phyloP scores from a whole-genome alignment of 2,113 vertebrate species.

The Grallaria varia region DNA sequence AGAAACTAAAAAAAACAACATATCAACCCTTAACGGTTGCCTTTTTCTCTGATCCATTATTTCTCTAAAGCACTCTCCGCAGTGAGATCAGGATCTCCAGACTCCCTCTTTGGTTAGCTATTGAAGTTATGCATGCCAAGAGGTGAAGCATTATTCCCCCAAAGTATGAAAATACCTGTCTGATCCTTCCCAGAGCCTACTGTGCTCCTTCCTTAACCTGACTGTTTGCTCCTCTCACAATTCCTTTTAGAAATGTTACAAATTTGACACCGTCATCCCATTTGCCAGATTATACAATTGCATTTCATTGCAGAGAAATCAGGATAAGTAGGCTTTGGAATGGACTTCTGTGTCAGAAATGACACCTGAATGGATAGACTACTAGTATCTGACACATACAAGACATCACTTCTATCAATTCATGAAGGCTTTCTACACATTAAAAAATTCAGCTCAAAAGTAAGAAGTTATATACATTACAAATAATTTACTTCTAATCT shows the following conservation, averaged over 20 bases:
- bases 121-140: background rate
- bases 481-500: background rate
- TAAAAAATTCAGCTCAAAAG: background rate
- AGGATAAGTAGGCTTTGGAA: background rate
- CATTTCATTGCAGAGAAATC: background rate
- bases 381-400: background rate
- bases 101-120: background rate
- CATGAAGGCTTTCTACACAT: background rate
- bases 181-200: background rate
- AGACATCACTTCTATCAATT: background rate
- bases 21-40: background rate
- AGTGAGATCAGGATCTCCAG: background rate
- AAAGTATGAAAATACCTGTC: background rate
- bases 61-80: background rate
- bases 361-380: background rate
- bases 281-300: background rate
- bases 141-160: background rate
- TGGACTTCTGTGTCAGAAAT: background rate
- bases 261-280: background rate
- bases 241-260: background rate
- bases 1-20: background rate
- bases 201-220: background rate
- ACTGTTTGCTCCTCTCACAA: background rate
- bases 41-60: background rate
- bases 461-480: background rate